phyloP scores from a whole-genome alignment of 2,113 vertebrate species.

The Ammodytes marinus region DNA sequence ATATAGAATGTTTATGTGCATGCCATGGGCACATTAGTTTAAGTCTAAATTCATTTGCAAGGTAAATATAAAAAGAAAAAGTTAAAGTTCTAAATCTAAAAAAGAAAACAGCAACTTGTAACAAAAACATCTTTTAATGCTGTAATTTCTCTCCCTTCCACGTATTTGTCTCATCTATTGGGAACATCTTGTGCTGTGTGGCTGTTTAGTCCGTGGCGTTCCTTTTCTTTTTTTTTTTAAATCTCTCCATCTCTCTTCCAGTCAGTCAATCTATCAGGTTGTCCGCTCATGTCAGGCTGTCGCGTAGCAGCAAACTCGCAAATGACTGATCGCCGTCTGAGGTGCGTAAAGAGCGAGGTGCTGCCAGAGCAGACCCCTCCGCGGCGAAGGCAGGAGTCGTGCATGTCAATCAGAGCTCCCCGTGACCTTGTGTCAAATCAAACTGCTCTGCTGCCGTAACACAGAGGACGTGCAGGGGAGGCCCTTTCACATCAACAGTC shows the following conservation, averaged over 20 bases:
- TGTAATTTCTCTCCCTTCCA: not conserved
- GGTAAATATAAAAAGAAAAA: not conserved
- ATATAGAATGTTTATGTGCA: slow-evolving; percentile 6
- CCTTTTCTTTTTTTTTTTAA: slow-evolving; percentile 51
- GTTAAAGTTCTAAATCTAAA: not conserved
- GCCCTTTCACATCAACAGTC: not conserved
- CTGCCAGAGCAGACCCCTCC: slow-evolving; percentile 62
- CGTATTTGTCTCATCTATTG: not conserved
- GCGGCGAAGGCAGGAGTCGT: slow-evolving; percentile 60
- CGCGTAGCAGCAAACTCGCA: slow-evolving; percentile 50
- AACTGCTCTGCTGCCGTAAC: slow-evolving; percentile 32
- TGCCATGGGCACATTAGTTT: not conserved
- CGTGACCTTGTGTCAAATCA: slow-evolving; percentile 76
- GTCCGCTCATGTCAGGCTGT: slow-evolving; percentile 64
- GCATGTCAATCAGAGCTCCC: slow-evolving; percentile 67
- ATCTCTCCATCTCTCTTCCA: slow-evolving; percentile 62
- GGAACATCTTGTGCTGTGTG: not conserved
- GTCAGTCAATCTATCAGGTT: slow-evolving; percentile 72
- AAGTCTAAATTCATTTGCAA: too few relatives aligned
- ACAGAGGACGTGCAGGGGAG: not conserved
- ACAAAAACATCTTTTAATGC: not conserved
- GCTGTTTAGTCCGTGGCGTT: slow-evolving; percentile 47
- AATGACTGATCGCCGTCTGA: slow-evolving; percentile 75
- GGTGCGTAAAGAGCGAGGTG: slow-evolving; percentile 54
- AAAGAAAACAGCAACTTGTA: not conserved